These are phyloP conservation scores for Napeogenes sylphis DNA, from an alignment of 2,888 invertebrate species.

Conservation along the genomic window DNA sequence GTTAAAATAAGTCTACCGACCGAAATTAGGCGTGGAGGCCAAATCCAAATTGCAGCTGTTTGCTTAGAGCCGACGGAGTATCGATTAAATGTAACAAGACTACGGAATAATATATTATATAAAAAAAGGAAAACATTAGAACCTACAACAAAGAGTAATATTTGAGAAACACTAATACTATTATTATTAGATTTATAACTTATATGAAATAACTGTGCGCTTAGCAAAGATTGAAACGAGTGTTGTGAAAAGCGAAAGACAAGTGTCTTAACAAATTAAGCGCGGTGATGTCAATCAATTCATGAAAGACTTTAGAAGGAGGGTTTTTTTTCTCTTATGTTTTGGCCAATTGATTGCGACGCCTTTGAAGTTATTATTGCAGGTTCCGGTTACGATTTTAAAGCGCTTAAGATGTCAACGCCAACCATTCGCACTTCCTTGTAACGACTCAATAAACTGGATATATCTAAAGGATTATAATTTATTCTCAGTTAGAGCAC, in stretches of 20 bases:
- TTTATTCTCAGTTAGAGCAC: slow-evolving; percentile 8
- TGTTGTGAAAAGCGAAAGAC: slow-evolving; percentile 38
- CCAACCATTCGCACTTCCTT: slow-evolving; percentile 33
- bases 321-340: slow-evolving; percentile 41
- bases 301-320: slow-evolving; percentile 42
- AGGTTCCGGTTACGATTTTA: slow-evolving; percentile 10
- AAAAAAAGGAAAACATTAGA: slow-evolving; percentile 5
- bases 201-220: no score
- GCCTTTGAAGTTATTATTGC: slow-evolving; percentile 54
- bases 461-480: slow-evolving; percentile 7
- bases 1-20: slow-evolving; percentile 75
- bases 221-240: not conserved
- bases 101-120: not conserved
- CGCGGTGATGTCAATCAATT: slow-evolving; percentile 51
- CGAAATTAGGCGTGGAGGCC: slow-evolving; percentile 74
- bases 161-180: no score
- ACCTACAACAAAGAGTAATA: not conserved
- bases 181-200: no score
- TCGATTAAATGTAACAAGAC: slow-evolving; percentile 31
- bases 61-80: slow-evolving; percentile 41
- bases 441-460: slow-evolving; percentile 7
- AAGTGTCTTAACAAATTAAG: slow-evolving; percentile 54
- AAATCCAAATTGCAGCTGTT: slow-evolving; percentile 74
- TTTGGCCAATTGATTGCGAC: slow-evolving; percentile 60
- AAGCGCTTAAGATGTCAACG: slow-evolving; percentile 26